Base-by-base conservation (phyloP, 2,113 vertebrate species). In the Leptobrachium leishanense region DNA sequence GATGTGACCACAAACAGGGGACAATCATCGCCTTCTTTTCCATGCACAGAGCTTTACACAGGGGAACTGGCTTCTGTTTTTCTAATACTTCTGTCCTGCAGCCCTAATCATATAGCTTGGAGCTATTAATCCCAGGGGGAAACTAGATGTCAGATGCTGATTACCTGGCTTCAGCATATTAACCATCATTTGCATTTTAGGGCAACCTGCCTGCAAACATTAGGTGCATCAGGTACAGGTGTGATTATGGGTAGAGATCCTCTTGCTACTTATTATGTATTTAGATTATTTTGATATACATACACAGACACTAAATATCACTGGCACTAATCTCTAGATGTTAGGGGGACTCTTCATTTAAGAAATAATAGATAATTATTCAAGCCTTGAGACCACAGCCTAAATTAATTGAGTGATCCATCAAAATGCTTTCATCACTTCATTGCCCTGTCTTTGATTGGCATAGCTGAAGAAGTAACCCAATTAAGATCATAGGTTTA, bases 1-100 rank as follows among this genome's bases (percentile, higher is more conserved):
- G 59, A 72, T 66, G 69, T 9, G 69, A 46, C 43, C 77, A 66
- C 59, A 65, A 64, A 39, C 70, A 55, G 39, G 72, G 43, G 59
- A 53, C 1, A 40, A 64, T 65, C 59, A 66, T 63, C 12, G 62
- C 41, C 41, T 63, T 15, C 59, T 77, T 20, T 43, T 50, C 54
- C 68, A 70, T 54, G 46, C 46, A 40, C 20, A 11, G 50, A 31
- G 69, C 44, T 72, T 72, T 72, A 54, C 69, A 72, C 40, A 54
- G 13, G 46, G 31, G 59, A 59, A 40, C 71, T 66, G 43, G 13
- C 53, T 46, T 42, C 64, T 44, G 69, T 43, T 53, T 65, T 72
- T 43, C 44, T 55, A 44, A 54, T 31, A 70, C 43, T 6, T 55
- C 13, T 13, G 55, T 59, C 10, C 55, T 2, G 2, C 2, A 13